phyloP scores from a whole-genome alignment of 2,888 invertebrate species.

The Eilema caniola region DNA sequence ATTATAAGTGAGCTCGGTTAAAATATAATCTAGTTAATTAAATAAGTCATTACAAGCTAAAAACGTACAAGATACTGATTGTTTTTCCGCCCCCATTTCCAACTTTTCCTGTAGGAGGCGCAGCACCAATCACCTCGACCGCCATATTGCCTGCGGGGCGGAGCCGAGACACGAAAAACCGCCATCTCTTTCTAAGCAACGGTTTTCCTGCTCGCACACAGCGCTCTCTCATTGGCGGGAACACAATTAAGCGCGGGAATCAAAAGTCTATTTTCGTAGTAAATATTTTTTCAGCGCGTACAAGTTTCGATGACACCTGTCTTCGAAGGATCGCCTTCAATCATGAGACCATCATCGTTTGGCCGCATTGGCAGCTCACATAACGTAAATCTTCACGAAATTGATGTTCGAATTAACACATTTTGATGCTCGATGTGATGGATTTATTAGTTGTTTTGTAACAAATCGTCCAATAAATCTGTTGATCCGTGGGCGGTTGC shows the following conservation, averaged over 20 bases:
- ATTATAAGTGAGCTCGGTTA: constrained; percentile 35
- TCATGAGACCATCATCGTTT: constrained; percentile 60
- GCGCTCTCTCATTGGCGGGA: constrained; percentile 79
- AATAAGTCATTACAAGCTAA: constrained; percentile 33
- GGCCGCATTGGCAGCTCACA: constrained; percentile 64
- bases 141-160: constrained; percentile 90
- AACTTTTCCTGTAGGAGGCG: constrained; percentile 76
- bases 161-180: constrained; percentile 68
- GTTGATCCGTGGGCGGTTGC: constrained; percentile 71
- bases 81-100: constrained; percentile 68
- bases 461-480: constrained; percentile 74
- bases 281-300: constrained; percentile 80
- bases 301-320: constrained; percentile 73
- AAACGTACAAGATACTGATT: constrained; percentile 29
- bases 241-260: constrained; percentile 86
- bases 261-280: constrained; percentile 85
- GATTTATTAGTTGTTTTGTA: constrained; percentile 78
- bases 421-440: constrained; percentile 74
- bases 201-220: constrained; percentile 71
- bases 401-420: constrained; percentile 80
- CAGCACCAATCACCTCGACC: constrained; percentile 88
- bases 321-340: constrained; percentile 47
- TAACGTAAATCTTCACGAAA: constrained; percentile 77
- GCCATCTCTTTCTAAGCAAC: constrained; percentile 66
- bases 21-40: constrained; percentile 47